Percentiles rank a stretch among this genome's conserved stretches.
Conservation (phyloP, 2,797 vertebrate genomes). For the Premnoplex brunnescens region DNA sequence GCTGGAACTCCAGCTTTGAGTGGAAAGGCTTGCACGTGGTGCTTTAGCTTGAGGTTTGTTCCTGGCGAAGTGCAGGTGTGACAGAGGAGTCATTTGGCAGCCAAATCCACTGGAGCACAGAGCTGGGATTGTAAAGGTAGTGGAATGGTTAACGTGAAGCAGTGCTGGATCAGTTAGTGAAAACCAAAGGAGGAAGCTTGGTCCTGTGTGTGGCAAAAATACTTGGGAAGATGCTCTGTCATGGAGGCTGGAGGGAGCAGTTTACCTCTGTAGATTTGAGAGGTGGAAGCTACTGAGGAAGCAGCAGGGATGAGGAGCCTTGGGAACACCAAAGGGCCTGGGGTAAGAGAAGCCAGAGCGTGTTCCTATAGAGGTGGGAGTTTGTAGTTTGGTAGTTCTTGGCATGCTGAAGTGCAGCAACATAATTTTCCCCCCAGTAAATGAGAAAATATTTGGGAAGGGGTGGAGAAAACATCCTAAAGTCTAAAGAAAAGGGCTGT, state of each 20-base stretch:
- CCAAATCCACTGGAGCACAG: fast-evolving
- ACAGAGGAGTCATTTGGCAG: fast-evolving
- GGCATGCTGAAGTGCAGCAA: neutral
- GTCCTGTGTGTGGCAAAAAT: fast-evolving
- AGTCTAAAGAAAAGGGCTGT: neutral
- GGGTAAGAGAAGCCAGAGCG: fast-evolving
- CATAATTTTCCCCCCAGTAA: neutral
- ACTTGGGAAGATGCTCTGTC: neutral
- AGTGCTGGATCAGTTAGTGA: neutral
- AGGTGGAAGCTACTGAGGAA: neutral
- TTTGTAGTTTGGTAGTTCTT: neutral
- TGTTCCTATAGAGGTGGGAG: neutral
- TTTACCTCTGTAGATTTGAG: fast-evolving
- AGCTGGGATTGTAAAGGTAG: fast-evolving
- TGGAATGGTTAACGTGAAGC: neutral
- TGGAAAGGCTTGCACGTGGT: fast-evolving
- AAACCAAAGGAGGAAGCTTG: neutral
- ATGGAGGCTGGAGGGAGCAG: neutral
- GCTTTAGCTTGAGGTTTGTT: neutral
- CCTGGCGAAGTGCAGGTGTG: neutral
- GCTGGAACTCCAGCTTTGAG: neutral
- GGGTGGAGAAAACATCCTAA: neutral
- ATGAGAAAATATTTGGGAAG: neutral
- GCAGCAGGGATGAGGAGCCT: neutral
- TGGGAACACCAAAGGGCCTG: fast-evolving